phyloP scores from a whole-genome alignment of 64 coral and sea anemone genomes.

The Platygyra sinensis region DNA sequence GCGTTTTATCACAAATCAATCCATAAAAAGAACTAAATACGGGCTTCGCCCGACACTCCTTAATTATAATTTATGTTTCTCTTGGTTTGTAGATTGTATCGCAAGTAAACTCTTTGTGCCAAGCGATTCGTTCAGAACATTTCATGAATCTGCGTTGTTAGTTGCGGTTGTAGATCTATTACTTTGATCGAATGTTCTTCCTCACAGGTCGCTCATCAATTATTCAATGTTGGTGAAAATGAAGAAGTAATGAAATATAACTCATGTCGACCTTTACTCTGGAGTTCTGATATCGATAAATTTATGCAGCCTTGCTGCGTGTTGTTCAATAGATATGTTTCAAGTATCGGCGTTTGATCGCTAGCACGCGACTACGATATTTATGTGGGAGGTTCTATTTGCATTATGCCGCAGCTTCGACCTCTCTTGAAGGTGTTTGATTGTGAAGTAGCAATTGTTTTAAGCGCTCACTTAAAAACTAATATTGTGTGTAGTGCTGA shows the following conservation, averaged over 20 bases:
- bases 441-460: neutral
- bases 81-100: neutral
- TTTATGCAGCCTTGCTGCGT: neutral
- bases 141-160: neutral
- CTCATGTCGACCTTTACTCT: neutral
- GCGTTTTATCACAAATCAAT: neutral
- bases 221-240: neutral
- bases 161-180: conserved; percentile 6
- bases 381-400: neutral
- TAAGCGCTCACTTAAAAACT: neutral
- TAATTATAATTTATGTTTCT: neutral
- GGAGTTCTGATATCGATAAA: neutral
- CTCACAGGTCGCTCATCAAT: neutral
- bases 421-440: neutral
- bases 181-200: neutral
- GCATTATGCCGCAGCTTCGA: neutral
- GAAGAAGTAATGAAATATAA: neutral
- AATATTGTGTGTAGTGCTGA: neutral
- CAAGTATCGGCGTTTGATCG: neutral
- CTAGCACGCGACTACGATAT: neutral
- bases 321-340: neutral
- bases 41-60: neutral
- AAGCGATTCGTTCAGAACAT: neutral
- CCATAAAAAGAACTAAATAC: neutral
- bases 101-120: neutral